Percentiles rank a stretch among this genome's conserved stretches.
phyloP scores from a whole-genome alignment of 92 coral and sea anemone genomes.

The Zoanthus sociatus region DNA sequence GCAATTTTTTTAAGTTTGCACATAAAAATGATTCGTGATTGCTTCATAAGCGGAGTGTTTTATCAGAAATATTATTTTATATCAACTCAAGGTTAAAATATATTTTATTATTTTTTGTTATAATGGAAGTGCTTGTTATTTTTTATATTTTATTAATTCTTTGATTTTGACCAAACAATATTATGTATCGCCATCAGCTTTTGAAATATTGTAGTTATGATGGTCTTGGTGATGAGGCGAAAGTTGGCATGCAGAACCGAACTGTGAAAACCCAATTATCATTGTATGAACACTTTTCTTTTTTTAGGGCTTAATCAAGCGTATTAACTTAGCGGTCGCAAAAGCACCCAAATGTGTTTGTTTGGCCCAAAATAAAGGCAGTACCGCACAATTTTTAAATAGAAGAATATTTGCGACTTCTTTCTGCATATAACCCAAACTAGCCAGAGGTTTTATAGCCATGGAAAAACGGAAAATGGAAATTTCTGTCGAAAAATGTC shows the following conservation, averaged over 20 bases:
- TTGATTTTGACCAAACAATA: background rate
- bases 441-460: too few relatives aligned
- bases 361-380: background rate
- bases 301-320: background rate
- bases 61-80: background rate
- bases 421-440: too few relatives aligned
- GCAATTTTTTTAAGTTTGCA: background rate
- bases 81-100: background rate
- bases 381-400: background rate
- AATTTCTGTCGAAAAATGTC: too few relatives aligned
- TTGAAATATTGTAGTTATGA: constrained; percentile 1
- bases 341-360: background rate
- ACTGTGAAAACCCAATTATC: background rate
- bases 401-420: background rate
- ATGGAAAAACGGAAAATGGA: too few relatives aligned
- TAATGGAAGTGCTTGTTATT: background rate
- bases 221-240: background rate
- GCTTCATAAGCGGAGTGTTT: background rate
- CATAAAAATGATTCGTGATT: background rate
- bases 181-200: background rate
- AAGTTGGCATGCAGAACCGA: background rate
- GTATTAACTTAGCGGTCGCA: background rate
- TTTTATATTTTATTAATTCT: background rate
- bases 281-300: background rate
- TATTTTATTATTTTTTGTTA: background rate